Conservation (phyloP, 2,888 invertebrate genomes). For the Arrhopalites spinosus region DNA sequence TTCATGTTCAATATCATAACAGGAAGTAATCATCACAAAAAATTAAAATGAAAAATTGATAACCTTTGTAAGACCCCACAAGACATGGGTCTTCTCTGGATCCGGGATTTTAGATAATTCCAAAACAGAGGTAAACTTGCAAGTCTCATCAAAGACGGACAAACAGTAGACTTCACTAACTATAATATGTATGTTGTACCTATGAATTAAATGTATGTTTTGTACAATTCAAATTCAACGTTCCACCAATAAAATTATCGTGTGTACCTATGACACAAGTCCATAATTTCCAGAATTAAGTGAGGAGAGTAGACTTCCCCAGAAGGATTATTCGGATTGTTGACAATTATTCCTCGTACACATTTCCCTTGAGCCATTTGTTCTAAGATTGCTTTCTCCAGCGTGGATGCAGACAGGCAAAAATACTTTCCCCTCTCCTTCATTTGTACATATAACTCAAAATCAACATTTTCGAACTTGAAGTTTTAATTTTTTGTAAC, state of each 20-base stretch:
- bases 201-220: not conserved
- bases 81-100: conserved; percentile 40
- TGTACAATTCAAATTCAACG: not conserved
- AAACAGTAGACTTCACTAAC: conserved; percentile 51
- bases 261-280: conserved; percentile 42
- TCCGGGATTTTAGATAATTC: conserved; percentile 34
- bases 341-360: conserved; percentile 43
- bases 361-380: conserved; percentile 36
- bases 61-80: conserved; percentile 53
- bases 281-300: conserved; percentile 44
- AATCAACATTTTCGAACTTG: conserved; percentile 1
- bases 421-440: conserved; percentile 36
- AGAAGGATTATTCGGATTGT: conserved; percentile 52
- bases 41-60: not conserved
- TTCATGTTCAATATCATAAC: no score
- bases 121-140: conserved; percentile 43
- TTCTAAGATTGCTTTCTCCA: conserved; percentile 38
- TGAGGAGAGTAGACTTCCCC: conserved; percentile 40
- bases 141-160: conserved; percentile 45
- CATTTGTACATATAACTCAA: not conserved
- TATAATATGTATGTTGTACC: conserved; percentile 47
- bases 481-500: not conserved
- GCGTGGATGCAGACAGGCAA: conserved; percentile 26
- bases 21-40: no score
- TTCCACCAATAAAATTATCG: no score